Base-by-base conservation (phyloP, 2,113 vertebrate genomes). In the Ictalurus furcatus region DNA sequence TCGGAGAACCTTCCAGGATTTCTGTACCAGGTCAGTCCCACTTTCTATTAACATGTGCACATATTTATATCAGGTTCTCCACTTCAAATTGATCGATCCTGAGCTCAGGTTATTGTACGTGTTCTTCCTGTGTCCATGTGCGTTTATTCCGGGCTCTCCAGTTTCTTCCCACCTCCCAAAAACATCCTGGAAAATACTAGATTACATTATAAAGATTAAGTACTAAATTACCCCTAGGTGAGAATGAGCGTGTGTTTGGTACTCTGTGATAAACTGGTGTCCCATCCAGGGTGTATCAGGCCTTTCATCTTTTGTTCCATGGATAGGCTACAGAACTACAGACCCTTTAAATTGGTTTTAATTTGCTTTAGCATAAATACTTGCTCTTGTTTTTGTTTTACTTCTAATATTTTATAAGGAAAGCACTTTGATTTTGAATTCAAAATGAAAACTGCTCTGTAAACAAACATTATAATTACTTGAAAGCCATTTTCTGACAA, bases 1-100 rank as follows among this genome's bases (percentile, higher is more conserved):
- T 85, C 94, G 98, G 23, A 97, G 97, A 88, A 95, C 96, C 1
- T 97, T 99, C 88, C 97, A 97, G 59, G 98, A 99, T 88, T 99
- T 99, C 93, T 98, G 96, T 92, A 94, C 93, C 94, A 97, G 98
- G 98, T 98, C 92, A 94, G 92, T 34, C 0, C n/a, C 21, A 9
- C 21, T 5, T 78, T 59, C 65, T 13, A 0, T 69, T 56, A 13
- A n/a, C 19, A 80, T 56, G 6, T n/a, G 8, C 37, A 76, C 7
- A 73, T 37, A 19, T 76, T 76, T 76, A 76, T 44, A 76, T 76
- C 23, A 44, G 73, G 37, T 9, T 76, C 17, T 44, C 8, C 73
- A 40, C 2, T 44, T 76, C 34, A 44, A 3, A 40, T 40, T 1
- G 6, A 6, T 71, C 12, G 28, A 69, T n/a, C 9, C 63, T 65